phyloP scores from a whole-genome alignment of 2,888 invertebrate species.

The Sesia apiformis region DNA sequence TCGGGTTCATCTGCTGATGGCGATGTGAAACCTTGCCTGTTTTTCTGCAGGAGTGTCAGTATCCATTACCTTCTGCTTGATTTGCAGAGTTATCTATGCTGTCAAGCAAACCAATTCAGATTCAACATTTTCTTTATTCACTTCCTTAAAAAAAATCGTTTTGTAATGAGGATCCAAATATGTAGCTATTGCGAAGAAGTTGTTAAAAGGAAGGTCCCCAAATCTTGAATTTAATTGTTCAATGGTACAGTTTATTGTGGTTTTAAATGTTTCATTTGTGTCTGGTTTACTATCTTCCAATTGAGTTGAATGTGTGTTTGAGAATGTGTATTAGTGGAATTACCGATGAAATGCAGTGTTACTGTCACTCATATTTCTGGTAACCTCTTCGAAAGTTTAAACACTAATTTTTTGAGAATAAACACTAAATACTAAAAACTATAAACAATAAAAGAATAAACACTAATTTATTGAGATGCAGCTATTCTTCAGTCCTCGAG shows the following conservation, averaged over 20 bases:
- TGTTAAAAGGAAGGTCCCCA: constrained; percentile 1
- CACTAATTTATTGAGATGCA: too few relatives aligned
- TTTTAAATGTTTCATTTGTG: constrained; percentile 8
- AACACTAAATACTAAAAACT: too few relatives aligned
- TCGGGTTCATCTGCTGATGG: not conserved
- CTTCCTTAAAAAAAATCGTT: not conserved
- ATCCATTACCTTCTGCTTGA: not conserved
- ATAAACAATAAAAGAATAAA: too few relatives aligned
- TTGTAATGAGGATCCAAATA: not conserved
- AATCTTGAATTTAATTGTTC: constrained; percentile 1
- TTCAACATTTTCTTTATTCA: not conserved
- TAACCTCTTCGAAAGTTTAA: constrained; percentile 15
- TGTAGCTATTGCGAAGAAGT: not conserved
- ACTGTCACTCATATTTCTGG: constrained; percentile 11
- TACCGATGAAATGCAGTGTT: constrained; percentile 14
- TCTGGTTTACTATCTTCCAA: constrained; percentile 7
- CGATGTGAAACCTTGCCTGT: not conserved
- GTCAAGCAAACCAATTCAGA: not conserved
- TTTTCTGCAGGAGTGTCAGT: not conserved
- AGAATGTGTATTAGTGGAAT: constrained; percentile 10
- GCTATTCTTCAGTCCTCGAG: too few relatives aligned
- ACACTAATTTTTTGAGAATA: too few relatives aligned
- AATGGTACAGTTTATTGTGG: not conserved
- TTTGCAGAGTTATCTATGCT: not conserved
- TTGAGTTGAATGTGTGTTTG: constrained; percentile 6